Evolutionary conservation across 64 coral and sea anemone genomes (phyloP), one percentile per base, ranked within the genome.

Genomic region (Montipora efflorescens): DNA sequence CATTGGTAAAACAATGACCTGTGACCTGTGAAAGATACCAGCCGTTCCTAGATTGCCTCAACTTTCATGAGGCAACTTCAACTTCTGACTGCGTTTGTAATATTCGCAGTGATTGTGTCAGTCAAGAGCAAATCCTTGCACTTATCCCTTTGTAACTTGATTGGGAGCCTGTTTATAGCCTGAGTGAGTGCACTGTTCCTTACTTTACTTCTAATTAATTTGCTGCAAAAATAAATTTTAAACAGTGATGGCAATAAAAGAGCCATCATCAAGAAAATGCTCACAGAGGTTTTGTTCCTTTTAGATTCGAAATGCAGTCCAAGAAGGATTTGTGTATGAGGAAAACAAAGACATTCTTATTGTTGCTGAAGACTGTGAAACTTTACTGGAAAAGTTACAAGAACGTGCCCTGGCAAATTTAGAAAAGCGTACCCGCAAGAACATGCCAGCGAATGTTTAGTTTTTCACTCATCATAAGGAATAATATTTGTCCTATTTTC

Each of bases 311-410:
- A 91, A 80, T 81, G 90, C 90, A 50, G 67, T 91, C 5, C 81
- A 82, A 23, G 78, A 7, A 74, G 90, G 90, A 8, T 91, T 91
- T 82, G 21, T 91, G 23, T 81, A 68, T 49, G 76, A 21, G 57
- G 48, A 80, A 51, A 81, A 91, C 79, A 53, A 81, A 81, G 64
- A 91, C 48, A 79, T 91, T 71, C 68, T 91, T 28, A 8, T 55
- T 49, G 78, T 91, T 47, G 78, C 90, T 72, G 66, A 91, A 74
- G 77, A 91, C 67, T 82, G 90, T 82, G 77, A 91, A 43, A 67
- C 62, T 5, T 74, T 91, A 55, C 48, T 91, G 50, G 18, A 68
- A 19, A 80, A 79, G 48, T 50, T 91, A 20, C 64, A 86, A 9
- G 82, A 86, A 70, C 82, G 66, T 86, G 82, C 82, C 5, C 2